phyloP scores from a whole-genome alignment of 2,113 vertebrate species.

The Actenoides hombroni region DNA sequence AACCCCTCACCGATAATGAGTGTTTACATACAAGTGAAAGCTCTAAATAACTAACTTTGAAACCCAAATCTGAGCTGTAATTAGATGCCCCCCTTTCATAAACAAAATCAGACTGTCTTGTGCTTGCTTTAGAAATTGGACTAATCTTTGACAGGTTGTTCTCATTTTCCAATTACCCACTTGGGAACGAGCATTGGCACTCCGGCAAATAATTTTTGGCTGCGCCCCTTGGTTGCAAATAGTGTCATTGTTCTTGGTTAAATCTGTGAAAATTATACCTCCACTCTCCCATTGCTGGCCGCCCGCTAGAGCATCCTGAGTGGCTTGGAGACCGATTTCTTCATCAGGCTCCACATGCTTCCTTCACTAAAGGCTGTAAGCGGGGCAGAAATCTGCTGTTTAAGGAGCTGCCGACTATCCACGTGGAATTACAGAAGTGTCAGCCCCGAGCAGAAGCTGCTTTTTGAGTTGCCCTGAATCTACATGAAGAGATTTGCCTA shows the following conservation, averaged over 20 bases:
- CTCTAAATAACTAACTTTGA: slow-evolving; percentile 25
- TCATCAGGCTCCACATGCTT: slow-evolving; percentile 38
- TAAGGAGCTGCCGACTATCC: background rate
- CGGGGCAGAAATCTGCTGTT: background rate
- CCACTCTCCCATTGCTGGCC: background rate
- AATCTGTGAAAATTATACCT: slow-evolving; percentile 44
- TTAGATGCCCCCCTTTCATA: slow-evolving; percentile 17
- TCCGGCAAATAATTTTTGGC: slow-evolving; percentile 46
- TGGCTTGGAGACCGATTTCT: background rate
- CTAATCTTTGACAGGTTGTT: slow-evolving; percentile 68
- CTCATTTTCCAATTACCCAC: slow-evolving; percentile 57
- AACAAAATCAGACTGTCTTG: slow-evolving; percentile 44
- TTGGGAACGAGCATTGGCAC: slow-evolving; percentile 27
- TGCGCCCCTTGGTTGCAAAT: slow-evolving; percentile 25
- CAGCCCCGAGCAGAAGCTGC: background rate
- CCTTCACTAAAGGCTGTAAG: background rate
- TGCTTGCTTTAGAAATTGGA: slow-evolving; percentile 58
- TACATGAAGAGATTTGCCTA: background rate
- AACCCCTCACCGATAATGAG: background rate
- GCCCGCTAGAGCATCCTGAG: slow-evolving; percentile 16
- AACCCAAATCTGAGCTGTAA: slow-evolving; percentile 29
- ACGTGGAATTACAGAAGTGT: background rate
- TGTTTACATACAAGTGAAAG: background rate
- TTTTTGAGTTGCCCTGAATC: background rate
- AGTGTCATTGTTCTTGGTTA: slow-evolving; percentile 59